A percentile compares a stretch with the other conserved stretches of the same genome.
Evolutionary conservation across 2,888 invertebrate species (phyloP).

Genomic region (Microctonus aethiopoides): DNA sequence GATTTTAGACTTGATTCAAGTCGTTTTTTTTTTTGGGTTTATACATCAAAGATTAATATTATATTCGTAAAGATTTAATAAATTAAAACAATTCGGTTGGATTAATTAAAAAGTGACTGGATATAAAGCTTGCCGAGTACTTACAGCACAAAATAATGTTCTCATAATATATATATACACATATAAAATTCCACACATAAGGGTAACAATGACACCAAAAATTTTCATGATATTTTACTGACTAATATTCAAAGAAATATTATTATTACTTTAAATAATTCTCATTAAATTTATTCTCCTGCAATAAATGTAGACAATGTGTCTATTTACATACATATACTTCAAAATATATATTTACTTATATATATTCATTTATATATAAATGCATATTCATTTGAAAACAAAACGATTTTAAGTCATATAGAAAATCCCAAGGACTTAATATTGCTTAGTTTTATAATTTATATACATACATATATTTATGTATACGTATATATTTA

Average conservation of each 20-base stretch:
- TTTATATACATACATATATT: too few relatives aligned
- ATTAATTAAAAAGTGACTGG: conserved; percentile 29
- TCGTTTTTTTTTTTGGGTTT: too few relatives aligned
- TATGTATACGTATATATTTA: background rate
- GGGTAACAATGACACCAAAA: background rate
- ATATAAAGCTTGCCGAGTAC: background rate
- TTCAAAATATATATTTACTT: too few relatives aligned
- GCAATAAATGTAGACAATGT: too few relatives aligned
- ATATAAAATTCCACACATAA: background rate
- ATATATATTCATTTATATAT: too few relatives aligned
- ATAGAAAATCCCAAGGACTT: too few relatives aligned
- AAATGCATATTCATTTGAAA: too few relatives aligned
- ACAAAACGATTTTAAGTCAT: too few relatives aligned
- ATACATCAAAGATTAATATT: background rate
- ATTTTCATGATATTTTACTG: conserved; percentile 30
- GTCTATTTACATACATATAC: too few relatives aligned
- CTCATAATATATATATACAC: background rate
- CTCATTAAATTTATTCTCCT: conserved; percentile 35
- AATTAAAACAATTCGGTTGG: background rate
- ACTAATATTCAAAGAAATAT: conserved; percentile 63
- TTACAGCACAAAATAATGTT: background rate
- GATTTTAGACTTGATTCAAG: too few relatives aligned
- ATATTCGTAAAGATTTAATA: background rate
- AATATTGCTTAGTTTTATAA: too few relatives aligned
- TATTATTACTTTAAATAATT: conserved; percentile 56